phyloP scores from a whole-genome alignment of 1,140 invertebrate species.

The Helicoverpa zea region DNA sequence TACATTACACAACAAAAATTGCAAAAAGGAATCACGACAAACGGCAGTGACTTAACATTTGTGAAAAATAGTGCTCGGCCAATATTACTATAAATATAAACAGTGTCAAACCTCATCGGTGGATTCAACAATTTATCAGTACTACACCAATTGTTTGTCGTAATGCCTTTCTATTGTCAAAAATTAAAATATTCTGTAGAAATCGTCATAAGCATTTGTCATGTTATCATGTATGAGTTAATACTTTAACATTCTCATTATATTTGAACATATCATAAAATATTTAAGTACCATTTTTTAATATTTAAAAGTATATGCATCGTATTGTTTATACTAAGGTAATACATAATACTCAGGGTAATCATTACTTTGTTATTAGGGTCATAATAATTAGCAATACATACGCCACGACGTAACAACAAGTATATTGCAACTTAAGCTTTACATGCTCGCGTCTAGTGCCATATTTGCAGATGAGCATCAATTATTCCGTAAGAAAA shows the following conservation, averaged over 20 bases:
- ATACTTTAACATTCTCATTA: conserved; percentile 51
- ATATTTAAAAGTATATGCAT: conserved; percentile 45
- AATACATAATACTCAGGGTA: conserved; percentile 47
- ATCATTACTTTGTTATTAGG: conserved; percentile 44
- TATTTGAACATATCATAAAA: conserved; percentile 46
- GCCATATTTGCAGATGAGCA: conserved; percentile 87
- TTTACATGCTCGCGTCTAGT: conserved; percentile 61
- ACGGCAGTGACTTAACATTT: conserved; percentile 32
- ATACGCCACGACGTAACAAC: conserved; percentile 44
- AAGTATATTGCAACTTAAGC: conserved; percentile 55
- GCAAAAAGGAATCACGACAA: conserved; percentile 54
- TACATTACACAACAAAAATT: conserved; percentile 54
- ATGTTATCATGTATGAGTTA: conserved; percentile 40
- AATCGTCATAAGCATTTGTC: conserved; percentile 48
- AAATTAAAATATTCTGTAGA: conserved; percentile 42
- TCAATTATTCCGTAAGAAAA: conserved; percentile 84
- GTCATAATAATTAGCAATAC: conserved; percentile 39
- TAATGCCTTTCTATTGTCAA: conserved; percentile 41
- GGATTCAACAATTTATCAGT: conserved; percentile 48
- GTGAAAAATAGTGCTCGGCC: conserved; percentile 26
- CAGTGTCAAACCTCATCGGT: conserved; percentile 50
- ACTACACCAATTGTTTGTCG: conserved; percentile 45
- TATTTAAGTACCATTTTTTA: conserved; percentile 50
- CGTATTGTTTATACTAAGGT: conserved; percentile 40
- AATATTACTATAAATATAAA: conserved; percentile 47